Evolutionary conservation across 2,113 vertebrate genomes (phyloP).

Genomic region (Rhineura floridana): DNA sequence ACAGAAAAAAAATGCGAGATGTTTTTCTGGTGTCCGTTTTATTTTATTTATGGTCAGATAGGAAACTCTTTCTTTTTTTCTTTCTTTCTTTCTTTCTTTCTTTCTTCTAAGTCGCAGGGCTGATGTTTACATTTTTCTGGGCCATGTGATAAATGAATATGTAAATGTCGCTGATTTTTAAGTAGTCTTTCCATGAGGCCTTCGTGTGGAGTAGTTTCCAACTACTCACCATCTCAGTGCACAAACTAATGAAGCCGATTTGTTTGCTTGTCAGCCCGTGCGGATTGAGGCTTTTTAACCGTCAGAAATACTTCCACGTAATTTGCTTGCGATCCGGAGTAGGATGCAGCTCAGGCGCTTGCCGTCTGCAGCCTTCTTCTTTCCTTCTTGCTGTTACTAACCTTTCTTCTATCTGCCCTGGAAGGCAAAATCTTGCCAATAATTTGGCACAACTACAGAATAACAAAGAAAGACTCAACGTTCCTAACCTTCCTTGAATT

Average conservation of each 20-base stretch:
- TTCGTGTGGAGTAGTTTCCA: neutral
- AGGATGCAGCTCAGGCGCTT: no score
- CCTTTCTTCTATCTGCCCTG: no score
- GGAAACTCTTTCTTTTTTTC: neutral
- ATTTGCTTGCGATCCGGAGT: neutral
- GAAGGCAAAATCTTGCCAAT: neutral
- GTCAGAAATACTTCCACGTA: neutral
- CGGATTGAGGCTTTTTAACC: neutral
- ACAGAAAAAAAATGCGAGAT: neutral
- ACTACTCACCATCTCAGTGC: neutral
- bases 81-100: neutral
- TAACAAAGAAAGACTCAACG: neutral
- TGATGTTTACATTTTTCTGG: conserved; percentile 15
- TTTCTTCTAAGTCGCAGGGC: neutral
- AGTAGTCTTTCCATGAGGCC: neutral
- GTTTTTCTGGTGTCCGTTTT: neutral
- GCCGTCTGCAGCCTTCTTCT: neutral
- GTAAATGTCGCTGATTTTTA: neutral
- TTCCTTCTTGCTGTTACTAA: neutral
- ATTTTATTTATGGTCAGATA: neutral
- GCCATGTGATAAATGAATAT: neutral
- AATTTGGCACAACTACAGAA: neutral
- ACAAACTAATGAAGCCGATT: neutral
- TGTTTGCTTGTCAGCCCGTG: neutral
- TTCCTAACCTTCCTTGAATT: neutral